These are phyloP conservation scores for Hydrozoanthus gracilis DNA, from an alignment of 92 coral and sea anemone species.

Conservation along the genomic window DNA sequence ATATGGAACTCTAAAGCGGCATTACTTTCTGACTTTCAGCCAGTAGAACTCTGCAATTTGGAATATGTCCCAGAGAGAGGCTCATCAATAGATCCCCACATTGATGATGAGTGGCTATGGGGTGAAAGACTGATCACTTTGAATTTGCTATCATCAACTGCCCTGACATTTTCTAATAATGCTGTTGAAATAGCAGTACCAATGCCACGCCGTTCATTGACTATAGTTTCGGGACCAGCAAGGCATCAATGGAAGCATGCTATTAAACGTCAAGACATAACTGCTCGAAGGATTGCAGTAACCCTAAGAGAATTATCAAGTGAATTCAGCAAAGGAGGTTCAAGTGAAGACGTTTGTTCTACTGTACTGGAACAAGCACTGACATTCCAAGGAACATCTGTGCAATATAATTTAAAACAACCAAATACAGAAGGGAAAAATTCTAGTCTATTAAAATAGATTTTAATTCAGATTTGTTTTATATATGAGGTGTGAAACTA, in stretches of 20 bases:
- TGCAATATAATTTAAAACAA: conserved; percentile 61
- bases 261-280: conserved; percentile 80
- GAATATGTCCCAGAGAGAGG: conserved; percentile 90
- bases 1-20: conserved; percentile 60
- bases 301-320: conserved; percentile 88
- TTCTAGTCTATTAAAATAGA: background rate
- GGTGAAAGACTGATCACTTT: conserved; percentile 92
- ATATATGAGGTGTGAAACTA: no score
- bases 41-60: conserved; percentile 92
- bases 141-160: conserved; percentile 74
- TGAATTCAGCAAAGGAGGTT: conserved; percentile 76
- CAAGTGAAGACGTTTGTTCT: conserved; percentile 54
- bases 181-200: conserved; percentile 70
- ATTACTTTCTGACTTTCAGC: conserved; percentile 69
- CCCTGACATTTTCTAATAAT: conserved; percentile 75
- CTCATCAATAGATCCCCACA: conserved; percentile 91
- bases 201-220: conserved; percentile 81
- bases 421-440: background rate
- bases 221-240: conserved; percentile 81
- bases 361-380: conserved; percentile 69
- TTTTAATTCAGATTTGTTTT: no score
- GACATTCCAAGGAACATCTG: conserved; percentile 81
- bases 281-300: conserved; percentile 82
- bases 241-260: conserved; percentile 94
- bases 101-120: conserved; percentile 98